phyloP scores from a whole-genome alignment of 30 jellyfish, hydroid and myxozoan species.

The Aurelia sp. region DNA sequence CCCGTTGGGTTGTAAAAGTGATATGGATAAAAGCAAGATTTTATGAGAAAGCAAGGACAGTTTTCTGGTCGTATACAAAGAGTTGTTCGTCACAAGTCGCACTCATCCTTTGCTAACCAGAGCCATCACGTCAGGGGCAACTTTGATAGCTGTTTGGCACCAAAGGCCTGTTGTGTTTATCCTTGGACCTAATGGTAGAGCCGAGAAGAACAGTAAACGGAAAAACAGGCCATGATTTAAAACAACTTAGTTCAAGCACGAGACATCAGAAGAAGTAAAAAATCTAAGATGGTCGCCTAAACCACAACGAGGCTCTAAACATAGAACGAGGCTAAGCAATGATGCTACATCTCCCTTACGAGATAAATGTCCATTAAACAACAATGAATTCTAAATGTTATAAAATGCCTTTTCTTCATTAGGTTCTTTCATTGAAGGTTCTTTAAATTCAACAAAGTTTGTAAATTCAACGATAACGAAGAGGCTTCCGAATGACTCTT shows the following conservation, averaged over 20 bases:
- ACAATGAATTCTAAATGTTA: conserved; percentile 26
- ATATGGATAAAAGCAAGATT: too few relatives aligned
- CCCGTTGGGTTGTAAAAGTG: too few relatives aligned
- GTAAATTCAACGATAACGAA: conserved; percentile 24
- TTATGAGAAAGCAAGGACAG: too few relatives aligned
- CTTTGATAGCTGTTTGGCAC: too few relatives aligned
- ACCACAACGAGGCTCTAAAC: conserved; percentile 13
- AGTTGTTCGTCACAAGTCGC: too few relatives aligned
- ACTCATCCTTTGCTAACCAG: too few relatives aligned
- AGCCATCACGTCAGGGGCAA: too few relatives aligned
- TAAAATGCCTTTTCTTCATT: conserved; percentile 35
- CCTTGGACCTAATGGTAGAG: not conserved
- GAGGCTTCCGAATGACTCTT: conserved; percentile 37
- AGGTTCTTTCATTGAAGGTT: conserved; percentile 11
- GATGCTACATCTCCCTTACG: conserved; percentile 34
- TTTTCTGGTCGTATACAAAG: too few relatives aligned
- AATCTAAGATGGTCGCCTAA: conserved; percentile 15
- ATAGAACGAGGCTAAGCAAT: conserved; percentile 12
- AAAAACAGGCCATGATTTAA: not conserved
- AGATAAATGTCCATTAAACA: conserved; percentile 21
- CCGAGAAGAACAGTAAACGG: not conserved
- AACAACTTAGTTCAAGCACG: not conserved
- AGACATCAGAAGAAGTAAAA: not conserved
- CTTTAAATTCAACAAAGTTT: conserved; percentile 36
- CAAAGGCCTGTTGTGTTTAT: not conserved